Conservation (phyloP, 2,888 invertebrate genomes). For the Perizoma flavofasciatum region DNA sequence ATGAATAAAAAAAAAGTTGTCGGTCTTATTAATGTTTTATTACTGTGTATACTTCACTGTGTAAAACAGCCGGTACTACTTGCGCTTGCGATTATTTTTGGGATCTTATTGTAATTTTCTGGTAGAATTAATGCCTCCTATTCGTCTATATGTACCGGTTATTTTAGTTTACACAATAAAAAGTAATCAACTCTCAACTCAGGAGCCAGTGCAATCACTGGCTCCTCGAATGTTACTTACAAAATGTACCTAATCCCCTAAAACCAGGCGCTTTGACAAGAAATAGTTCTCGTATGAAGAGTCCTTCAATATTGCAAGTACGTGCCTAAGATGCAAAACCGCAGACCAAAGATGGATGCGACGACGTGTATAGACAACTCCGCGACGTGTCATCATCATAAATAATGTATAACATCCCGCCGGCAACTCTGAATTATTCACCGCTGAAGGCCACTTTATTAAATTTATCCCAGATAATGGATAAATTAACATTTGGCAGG, state of each 20-base stretch:
- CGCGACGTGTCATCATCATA: constrained; percentile 79
- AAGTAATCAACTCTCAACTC: no score
- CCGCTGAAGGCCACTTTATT: constrained; percentile 77
- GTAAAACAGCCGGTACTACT: no score
- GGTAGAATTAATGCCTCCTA: no score
- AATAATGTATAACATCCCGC: constrained; percentile 76
- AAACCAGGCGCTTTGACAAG: constrained; percentile 26
- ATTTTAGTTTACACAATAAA: no score
- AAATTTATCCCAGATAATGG: constrained; percentile 75
- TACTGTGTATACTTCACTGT: no score
- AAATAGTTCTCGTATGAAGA: constrained; percentile 28
- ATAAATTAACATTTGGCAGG: constrained; percentile 59
- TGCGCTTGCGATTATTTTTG: no score
- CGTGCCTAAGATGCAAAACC: constrained; percentile 79
- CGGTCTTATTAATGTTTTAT: no score
- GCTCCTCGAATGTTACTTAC: no score
- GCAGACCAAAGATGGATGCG: constrained; percentile 69
- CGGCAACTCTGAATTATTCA: constrained; percentile 76
- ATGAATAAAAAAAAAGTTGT: no score
- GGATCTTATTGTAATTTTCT: no score
- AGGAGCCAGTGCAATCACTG: no score
- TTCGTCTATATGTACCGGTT: no score
- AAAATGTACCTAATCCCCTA: neutral
- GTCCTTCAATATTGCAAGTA: constrained; percentile 65
- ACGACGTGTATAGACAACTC: constrained; percentile 47